Evolutionary conservation across 2,113 vertebrate genomes (phyloP).

Genomic region (Raja brachyura): DNA sequence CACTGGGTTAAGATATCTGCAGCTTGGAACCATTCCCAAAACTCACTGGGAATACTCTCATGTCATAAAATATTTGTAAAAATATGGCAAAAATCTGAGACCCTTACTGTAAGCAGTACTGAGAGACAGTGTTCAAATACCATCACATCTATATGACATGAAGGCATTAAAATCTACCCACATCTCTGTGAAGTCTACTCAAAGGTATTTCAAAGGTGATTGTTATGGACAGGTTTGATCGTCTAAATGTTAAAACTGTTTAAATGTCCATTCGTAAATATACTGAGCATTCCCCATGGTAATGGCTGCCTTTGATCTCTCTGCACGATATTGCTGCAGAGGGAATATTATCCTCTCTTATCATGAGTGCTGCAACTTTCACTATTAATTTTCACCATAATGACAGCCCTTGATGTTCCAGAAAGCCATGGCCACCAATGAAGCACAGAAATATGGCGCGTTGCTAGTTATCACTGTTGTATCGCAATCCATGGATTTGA

Average conservation of each 20-base stretch:
- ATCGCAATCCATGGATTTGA: no score
- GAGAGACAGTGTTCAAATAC: background rate
- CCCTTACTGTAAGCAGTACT: background rate
- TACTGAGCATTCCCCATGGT: background rate
- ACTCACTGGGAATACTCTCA: background rate
- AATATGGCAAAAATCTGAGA: background rate
- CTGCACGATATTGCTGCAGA: background rate
- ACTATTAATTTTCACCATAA: background rate
- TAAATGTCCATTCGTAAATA: background rate
- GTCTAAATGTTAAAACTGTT: background rate
- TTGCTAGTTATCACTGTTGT: background rate
- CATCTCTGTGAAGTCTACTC: background rate
- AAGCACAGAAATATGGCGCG: no score
- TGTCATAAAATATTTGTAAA: background rate
- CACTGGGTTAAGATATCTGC: background rate
- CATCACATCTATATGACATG: background rate
- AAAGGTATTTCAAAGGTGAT: background rate
- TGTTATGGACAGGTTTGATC: background rate
- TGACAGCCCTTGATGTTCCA: background rate
- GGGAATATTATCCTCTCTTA: background rate
- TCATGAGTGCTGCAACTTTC: background rate
- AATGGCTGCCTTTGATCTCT: background rate
- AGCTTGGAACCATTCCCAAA: background rate
- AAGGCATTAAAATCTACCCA: background rate
- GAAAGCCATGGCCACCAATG: background rate